phyloP scores from a whole-genome alignment of 2,113 vertebrate species.

The Aegithalos caudatus region DNA sequence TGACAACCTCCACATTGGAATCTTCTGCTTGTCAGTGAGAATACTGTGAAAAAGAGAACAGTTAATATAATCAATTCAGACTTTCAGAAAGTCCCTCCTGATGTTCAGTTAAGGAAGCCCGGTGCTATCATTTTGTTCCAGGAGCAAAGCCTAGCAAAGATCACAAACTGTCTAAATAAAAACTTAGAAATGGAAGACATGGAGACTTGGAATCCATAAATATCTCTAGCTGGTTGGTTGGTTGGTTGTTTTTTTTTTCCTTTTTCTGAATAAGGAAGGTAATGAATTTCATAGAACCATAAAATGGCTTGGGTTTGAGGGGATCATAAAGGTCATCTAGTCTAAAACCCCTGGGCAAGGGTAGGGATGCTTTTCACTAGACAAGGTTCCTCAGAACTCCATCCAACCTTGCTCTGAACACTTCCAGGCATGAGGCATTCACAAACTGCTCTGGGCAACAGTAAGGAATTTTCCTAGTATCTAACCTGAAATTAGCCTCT shows the following conservation, averaged over 20 bases:
- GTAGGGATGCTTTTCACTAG: not conserved
- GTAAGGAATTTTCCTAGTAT: not conserved
- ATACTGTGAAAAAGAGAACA: constrained; percentile 32
- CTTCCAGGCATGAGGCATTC: not conserved
- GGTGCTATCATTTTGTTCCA: not conserved
- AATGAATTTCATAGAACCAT: not conserved
- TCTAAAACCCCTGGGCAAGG: not conserved
- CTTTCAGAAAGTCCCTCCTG: not conserved
- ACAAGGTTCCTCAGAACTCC: not conserved
- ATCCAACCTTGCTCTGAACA: not conserved
- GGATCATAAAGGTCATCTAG: not conserved
- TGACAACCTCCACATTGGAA: constrained; percentile 26
- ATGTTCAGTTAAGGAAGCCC: constrained; percentile 16
- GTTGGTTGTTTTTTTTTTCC: too few relatives aligned
- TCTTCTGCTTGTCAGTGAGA: not conserved
- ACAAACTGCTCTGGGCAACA: not conserved
- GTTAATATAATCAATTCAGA: constrained; percentile 16
- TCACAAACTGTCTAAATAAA: not conserved
- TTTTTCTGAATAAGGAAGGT: not conserved
- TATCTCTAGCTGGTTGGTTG: not conserved
- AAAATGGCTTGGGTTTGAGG: not conserved
- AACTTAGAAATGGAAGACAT: not conserved
- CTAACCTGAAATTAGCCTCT: not conserved
- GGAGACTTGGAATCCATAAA: not conserved
- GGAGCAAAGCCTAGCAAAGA: not conserved